These are phyloP conservation scores for Syrista parreyssii DNA, from an alignment of 2,888 invertebrate genomes.

Conservation along the genomic window DNA sequence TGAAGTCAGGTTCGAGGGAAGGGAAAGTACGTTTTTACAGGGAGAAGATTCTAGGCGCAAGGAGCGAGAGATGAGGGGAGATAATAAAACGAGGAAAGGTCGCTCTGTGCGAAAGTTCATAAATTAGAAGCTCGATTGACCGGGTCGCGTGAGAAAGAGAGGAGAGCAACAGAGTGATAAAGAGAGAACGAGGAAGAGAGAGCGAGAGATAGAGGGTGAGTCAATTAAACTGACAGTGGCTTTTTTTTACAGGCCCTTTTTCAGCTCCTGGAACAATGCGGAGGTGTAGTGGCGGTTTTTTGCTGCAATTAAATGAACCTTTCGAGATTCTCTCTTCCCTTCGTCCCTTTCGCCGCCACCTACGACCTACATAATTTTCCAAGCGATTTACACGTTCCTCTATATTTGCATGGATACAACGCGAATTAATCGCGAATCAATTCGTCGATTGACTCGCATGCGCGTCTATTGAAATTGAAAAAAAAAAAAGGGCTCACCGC, in stretches of 20 bases:
- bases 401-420: background rate
- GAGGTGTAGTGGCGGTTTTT: conserved; percentile 23
- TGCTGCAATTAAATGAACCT: conserved; percentile 25
- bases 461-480: background rate
- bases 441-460: background rate
- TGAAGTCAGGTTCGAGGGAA: background rate
- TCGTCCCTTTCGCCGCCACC: conserved; percentile 9
- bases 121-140: conserved; percentile 26
- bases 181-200: background rate
- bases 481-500: background rate
- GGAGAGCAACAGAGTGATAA: background rate
- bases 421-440: background rate
- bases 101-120: conserved; percentile 25
- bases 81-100: background rate
- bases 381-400: background rate
- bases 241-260: conserved; percentile 32
- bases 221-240: conserved; percentile 34
- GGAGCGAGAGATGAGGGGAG: background rate
- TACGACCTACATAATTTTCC: background rate
- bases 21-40: background rate
- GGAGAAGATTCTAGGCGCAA: background rate
- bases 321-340: conserved; percentile 16
- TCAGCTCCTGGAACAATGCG: conserved; percentile 26
- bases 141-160: background rate
- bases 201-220: background rate